A percentile compares a stretch with the other conserved stretches of the same genome.
Evolutionary conservation across 2,113 vertebrate species (phyloP).

Genomic region (Macrotus californicus): DNA sequence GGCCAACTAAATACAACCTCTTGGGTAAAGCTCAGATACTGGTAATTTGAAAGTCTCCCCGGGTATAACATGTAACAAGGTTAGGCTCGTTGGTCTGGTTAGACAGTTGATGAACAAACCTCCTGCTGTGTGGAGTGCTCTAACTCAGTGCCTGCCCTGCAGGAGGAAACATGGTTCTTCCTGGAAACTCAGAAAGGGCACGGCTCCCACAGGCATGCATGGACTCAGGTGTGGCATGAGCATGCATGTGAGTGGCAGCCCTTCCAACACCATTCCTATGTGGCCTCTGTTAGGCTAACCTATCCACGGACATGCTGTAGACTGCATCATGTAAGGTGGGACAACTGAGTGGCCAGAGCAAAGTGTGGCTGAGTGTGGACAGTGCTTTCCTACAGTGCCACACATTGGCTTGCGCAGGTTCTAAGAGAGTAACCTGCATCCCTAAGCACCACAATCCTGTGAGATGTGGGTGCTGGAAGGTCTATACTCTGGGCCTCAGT

Average conservation of each 20-base stretch:
- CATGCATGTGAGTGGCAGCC: neutral
- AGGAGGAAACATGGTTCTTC: neutral
- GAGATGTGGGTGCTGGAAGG: fast-evolving
- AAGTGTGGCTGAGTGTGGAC: fast-evolving
- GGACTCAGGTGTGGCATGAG: neutral
- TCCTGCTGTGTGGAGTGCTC: fast-evolving
- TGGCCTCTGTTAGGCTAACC: fast-evolving
- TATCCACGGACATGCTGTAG: fast-evolving
- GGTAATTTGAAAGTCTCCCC: neutral
- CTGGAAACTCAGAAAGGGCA: neutral
- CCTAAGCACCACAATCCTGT: fast-evolving
- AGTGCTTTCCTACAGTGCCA: fast-evolving
- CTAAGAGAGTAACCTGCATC: fast-evolving
- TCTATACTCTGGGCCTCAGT: neutral
- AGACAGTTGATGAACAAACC: too few species aligned
- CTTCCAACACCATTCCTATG: fast-evolving
- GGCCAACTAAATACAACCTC: neutral
- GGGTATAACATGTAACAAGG: neutral
- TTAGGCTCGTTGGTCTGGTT: neutral
- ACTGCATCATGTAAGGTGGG: fast-evolving
- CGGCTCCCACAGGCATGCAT: neutral
- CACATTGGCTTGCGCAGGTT: neutral
- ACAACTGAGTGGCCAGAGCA: neutral
- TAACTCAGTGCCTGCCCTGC: neutral
- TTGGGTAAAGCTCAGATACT: neutral